Conservation (phyloP, 2,888 invertebrate genomes). For the Dryadula phaetusa region DNA sequence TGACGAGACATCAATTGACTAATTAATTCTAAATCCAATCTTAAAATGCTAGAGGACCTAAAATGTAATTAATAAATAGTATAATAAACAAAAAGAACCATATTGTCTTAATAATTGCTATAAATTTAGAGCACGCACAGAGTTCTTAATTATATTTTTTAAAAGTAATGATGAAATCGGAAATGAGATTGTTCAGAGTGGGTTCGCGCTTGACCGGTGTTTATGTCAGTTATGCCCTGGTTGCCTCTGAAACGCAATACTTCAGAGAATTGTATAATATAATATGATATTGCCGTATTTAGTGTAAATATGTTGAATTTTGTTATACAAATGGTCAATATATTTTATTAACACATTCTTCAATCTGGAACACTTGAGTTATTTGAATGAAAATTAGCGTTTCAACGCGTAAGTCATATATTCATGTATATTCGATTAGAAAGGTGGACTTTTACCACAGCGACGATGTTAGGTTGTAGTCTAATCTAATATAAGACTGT, state of each 20-base stretch:
- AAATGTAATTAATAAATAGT: neutral
- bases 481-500: neutral
- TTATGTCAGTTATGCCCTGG: constrained; percentile 47
- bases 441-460: too few relatives aligned
- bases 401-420: neutral
- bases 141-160: constrained; percentile 1
- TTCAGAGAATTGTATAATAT: constrained; percentile 48
- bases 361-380: constrained; percentile 10
- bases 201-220: constrained; percentile 42
- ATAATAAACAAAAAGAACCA: neutral
- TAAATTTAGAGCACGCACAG: constrained; percentile 1
- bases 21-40: too few relatives aligned
- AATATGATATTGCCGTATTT: constrained; percentile 32
- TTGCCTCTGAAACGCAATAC: constrained; percentile 46
- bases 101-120: neutral
- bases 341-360: constrained; percentile 4
- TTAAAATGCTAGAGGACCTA: too few relatives aligned
- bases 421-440: neutral
- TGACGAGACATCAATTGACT: too few relatives aligned
- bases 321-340: constrained; percentile 21
- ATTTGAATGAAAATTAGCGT: neutral
- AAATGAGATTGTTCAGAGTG: constrained; percentile 42
- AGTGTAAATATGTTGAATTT: constrained; percentile 28
- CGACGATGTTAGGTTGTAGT: neutral
- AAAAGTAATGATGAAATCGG: constrained; percentile 38